Percentiles rank a stretch among this genome's conserved stretches.
These are phyloP conservation scores for Melipona bicolor DNA, from an alignment of 2,888 invertebrate species.

Conservation along the genomic window DNA sequence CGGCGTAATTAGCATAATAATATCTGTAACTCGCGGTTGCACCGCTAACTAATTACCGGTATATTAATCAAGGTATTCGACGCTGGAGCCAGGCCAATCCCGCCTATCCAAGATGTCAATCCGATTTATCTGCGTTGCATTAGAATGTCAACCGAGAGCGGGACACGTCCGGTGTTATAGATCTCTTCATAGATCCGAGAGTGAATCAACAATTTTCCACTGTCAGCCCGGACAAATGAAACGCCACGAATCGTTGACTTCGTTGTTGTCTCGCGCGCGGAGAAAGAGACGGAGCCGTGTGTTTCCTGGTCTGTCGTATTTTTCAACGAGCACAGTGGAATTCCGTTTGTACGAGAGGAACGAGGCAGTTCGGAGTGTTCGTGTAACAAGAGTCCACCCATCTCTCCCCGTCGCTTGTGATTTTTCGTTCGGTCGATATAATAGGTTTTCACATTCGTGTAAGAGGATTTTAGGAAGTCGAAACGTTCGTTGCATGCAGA, in stretches of 20 bases:
- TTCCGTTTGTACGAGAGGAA: no score
- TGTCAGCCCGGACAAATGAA: constrained; percentile 53
- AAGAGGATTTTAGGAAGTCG: no score
- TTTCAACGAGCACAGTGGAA: not conserved
- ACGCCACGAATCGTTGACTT: constrained; percentile 36
- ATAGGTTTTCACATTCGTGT: no score
- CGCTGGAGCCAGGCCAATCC: constrained; percentile 72
- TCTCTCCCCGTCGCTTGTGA: no score
- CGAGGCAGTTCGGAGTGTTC: no score
- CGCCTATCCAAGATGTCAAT: constrained; percentile 71
- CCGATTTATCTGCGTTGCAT: constrained; percentile 71
- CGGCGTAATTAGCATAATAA: constrained; percentile 78
- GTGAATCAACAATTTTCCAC: constrained; percentile 63
- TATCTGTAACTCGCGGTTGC: constrained; percentile 78
- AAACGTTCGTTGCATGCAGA: no score
- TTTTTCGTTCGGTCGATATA: no score
- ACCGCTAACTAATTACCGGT: constrained; percentile 76
- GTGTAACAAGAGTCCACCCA: no score
- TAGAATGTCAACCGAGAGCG: constrained; percentile 68
- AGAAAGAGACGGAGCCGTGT: constrained; percentile 1
- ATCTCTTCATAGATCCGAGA: constrained; percentile 65
- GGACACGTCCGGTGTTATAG: constrained; percentile 61
- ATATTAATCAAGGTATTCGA: constrained; percentile 77
- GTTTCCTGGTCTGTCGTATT: not conserved
- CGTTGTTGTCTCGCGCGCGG: not conserved